Percentiles rank a stretch among this genome's conserved stretches.
Conservation (phyloP, 2,797 vertebrate species). For the Chloroceryle amazona region DNA sequence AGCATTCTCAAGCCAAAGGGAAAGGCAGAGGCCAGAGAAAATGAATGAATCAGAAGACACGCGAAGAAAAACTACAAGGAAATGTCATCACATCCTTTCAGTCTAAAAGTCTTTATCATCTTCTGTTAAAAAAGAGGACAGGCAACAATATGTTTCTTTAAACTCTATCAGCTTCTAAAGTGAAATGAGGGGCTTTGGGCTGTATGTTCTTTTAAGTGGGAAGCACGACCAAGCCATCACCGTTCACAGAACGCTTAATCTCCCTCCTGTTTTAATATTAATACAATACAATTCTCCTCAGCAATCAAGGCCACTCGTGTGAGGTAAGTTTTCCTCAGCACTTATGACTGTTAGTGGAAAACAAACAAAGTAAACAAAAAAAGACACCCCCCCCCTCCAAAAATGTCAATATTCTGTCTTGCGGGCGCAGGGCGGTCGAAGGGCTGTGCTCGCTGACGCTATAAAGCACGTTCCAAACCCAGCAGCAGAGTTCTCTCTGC, state of each 20-base stretch:
- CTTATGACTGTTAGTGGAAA: accelerated
- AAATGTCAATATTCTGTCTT: not conserved
- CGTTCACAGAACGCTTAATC: not conserved
- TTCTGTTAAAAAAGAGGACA: not conserved
- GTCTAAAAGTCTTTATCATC: not conserved
- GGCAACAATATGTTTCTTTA: not conserved
- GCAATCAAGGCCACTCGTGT: accelerated
- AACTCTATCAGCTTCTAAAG: not conserved
- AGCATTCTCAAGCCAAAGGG: not conserved
- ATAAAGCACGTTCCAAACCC: not conserved
- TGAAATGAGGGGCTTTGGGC: not conserved
- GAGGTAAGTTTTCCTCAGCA: not conserved
- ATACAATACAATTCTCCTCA: not conserved
- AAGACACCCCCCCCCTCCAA: not conserved
- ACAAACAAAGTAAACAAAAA: not conserved
- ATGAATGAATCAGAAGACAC: conserved; percentile 8
- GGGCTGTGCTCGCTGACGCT: not conserved
- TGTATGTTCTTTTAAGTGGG: not conserved
- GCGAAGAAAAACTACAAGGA: not conserved
- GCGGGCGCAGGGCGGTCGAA: not conserved
- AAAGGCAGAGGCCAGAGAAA: conserved; percentile 7
- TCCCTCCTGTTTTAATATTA: not conserved
- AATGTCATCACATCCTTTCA: conserved; percentile 33
- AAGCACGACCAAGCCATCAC: not conserved
- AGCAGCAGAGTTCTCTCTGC: not conserved